Base-by-base conservation (phyloP, 2,113 vertebrate species). In the Capra hircus region DNA sequence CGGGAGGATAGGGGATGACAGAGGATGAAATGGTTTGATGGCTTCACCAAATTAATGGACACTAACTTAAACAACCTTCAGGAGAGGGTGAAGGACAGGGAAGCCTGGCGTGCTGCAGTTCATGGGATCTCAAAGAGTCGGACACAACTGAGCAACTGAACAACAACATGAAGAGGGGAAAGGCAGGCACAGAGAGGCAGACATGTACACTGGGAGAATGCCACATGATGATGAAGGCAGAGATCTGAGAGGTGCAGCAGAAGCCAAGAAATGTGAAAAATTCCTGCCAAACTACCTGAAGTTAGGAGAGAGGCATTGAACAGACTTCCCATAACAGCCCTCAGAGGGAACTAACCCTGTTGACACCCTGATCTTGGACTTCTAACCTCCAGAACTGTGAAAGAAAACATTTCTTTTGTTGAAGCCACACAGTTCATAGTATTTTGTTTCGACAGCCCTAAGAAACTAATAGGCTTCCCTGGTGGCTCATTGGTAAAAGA, bases 81-180 rank as follows among this genome's bases (percentile, higher is more conserved):
- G 19, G 67, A 71, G n/a, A 71, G 11, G 67, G 10, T 71, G 67
- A 40, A 71, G n/a, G n/a, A 40, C n/a, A 71, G 67, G 19, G n/a
- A 40, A 23, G 10, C n/a, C n/a, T 40, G 19, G 19, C 0, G 0
- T 71, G n/a, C n/a, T 71, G 10, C 5, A 71, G 67, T 40, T 36
- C n/a, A 40, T 40, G 10, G n/a, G 10, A 1, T 71, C 67, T 71
- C 67, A 40, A 71, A 71, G 67, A 71, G 19, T 13, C 0, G 0
- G 19, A 71, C 67, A 40, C n/a, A 71, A 23, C 5, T 23, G 67
- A 71, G 64, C n/a, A 71, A 67, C n/a, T 67, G 17, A 67, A 21
- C 17, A 36, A 3, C n/a, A 71, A 3, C 67, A 40, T 8, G 19
- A 43, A 33, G n/a, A 2, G 23, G 48, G 19, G 3, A 52, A 6